phyloP scores from a whole-genome alignment of 2,797 vertebrate genomes.

The Novumbra hubbsi region DNA sequence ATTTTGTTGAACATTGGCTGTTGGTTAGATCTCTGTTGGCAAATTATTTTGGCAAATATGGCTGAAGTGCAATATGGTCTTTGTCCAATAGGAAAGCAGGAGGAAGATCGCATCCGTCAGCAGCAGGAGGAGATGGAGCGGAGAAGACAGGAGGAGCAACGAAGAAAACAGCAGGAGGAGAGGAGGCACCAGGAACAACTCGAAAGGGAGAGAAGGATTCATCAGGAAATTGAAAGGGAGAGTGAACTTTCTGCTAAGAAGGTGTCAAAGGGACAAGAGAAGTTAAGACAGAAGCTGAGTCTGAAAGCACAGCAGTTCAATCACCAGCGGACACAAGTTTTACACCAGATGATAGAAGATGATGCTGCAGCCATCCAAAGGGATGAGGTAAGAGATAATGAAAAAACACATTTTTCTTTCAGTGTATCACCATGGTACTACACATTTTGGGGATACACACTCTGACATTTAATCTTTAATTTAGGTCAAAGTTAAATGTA shows the following conservation, averaged over 20 bases:
- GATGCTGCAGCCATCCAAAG: conserved; percentile 25
- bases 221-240: conserved; percentile 19
- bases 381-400: conserved; percentile 20
- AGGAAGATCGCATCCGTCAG: conserved; percentile 1
- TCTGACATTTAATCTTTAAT: too few species aligned
- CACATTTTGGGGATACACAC: too few species aligned
- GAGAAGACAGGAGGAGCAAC: neutral
- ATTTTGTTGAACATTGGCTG: too few species aligned
- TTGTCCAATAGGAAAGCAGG: too few species aligned
- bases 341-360: conserved; percentile 36
- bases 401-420: too few species aligned
- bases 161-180: neutral
- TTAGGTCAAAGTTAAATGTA: too few species aligned
- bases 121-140: conserved; percentile 8
- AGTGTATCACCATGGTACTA: too few species aligned
- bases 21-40: too few species aligned
- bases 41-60: too few species aligned
- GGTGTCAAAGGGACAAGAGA: conserved; percentile 23
- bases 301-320: conserved; percentile 8
- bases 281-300: conserved; percentile 24
- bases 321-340: conserved; percentile 18
- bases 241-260: conserved; percentile 23
- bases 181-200: conserved; percentile 10
- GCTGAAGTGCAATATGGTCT: too few species aligned
- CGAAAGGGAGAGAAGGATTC: conserved; percentile 21